Percentiles rank a stretch among this genome's conserved stretches.
phyloP scores from a whole-genome alignment of 2,888 invertebrate species.

The Exocentrus adspersus region DNA sequence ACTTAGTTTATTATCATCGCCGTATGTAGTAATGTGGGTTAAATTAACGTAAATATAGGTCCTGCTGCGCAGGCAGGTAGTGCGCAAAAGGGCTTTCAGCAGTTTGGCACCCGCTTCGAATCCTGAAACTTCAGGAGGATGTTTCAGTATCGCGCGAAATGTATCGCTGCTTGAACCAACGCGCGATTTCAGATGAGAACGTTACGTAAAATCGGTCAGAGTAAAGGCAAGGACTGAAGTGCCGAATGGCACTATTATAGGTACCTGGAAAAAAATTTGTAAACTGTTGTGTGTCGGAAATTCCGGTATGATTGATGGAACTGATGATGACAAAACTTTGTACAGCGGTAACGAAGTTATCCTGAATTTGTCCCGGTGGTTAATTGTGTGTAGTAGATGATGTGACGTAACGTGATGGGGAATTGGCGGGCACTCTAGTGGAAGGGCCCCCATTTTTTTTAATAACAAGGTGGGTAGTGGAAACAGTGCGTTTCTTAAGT shows the following conservation, averaged over 20 bases:
- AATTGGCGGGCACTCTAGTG: constrained; percentile 3
- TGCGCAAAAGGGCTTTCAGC: constrained; percentile 42
- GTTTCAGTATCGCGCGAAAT: constrained; percentile 44
- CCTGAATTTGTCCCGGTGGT: constrained; percentile 11
- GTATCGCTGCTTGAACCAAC: constrained; percentile 27
- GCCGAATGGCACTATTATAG: too few relatives aligned
- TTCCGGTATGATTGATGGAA: constrained; percentile 11
- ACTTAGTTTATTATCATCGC: background rate
- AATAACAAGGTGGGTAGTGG: constrained; percentile 18
- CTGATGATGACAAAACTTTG: background rate
- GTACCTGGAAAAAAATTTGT: too few relatives aligned
- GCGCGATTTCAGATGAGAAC: constrained; percentile 19
- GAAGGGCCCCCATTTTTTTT: constrained; percentile 2
- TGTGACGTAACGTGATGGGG: background rate
- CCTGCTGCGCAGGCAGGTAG: constrained; percentile 41
- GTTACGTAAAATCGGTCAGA: constrained; percentile 23
- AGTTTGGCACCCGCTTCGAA: constrained; percentile 32
- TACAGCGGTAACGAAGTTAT: background rate
- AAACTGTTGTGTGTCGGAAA: too few relatives aligned
- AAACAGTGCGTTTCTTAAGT: too few relatives aligned
- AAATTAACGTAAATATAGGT: constrained; percentile 23
- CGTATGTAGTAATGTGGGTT: background rate
- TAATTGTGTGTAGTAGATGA: constrained; percentile 7
- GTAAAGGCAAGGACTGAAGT: background rate
- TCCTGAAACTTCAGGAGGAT: constrained; percentile 36